These are phyloP conservation scores for Acanthaster planci DNA, from an alignment of 35 echinoderm and acorn worm genomes.

Conservation along the genomic window DNA sequence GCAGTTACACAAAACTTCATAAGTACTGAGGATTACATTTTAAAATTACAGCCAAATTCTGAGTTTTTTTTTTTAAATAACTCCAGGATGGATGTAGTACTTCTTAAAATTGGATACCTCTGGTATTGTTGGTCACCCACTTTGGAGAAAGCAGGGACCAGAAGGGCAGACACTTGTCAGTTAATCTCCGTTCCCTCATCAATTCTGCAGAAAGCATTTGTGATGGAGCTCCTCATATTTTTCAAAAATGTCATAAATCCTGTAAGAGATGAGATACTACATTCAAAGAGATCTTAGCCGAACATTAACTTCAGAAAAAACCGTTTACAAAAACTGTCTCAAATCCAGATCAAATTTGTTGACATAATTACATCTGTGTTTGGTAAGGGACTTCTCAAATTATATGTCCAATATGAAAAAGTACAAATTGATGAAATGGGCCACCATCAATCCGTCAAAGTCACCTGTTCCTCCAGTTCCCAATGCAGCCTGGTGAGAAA, in stretches of 20 bases:
- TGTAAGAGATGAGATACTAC: neutral
- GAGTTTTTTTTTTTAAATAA: no score
- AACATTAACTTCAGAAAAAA: neutral
- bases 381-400: neutral
- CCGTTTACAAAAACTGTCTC: neutral
- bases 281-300: neutral
- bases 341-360: no score
- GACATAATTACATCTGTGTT: neutral
- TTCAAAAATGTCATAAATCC: neutral
- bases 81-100: no score
- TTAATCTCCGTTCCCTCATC: constrained; percentile 1
- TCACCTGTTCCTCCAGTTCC: constrained; percentile 15
- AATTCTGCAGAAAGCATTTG: neutral
- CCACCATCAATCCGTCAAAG: neutral
- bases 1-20: no score
- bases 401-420: neutral
- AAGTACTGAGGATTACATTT: no score
- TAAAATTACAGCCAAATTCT: no score
- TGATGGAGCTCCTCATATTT: neutral
- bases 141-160: no score
- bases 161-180: neutral
- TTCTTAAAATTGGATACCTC: no score
- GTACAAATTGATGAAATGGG: neutral
- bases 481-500: neutral
- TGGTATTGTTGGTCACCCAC: no score